These are phyloP conservation scores for Drosophila fungiperda DNA, from an alignment of 2,888 invertebrate species.

Conservation along the genomic window DNA sequence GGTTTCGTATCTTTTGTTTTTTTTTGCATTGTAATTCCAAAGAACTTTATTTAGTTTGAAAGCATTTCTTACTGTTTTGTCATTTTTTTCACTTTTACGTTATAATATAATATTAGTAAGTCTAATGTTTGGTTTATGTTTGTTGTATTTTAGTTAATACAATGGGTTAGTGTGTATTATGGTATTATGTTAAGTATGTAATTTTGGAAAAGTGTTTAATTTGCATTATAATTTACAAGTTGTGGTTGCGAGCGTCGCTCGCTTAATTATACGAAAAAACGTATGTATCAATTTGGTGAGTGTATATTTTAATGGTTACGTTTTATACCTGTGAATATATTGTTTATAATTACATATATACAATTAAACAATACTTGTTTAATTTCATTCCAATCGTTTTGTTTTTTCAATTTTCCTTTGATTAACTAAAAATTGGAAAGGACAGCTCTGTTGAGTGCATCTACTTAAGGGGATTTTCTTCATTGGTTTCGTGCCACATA, in stretches of 20 bases:
- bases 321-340: slow-evolving; percentile 23
- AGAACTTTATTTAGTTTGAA: slow-evolving; percentile 84
- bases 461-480: slow-evolving; percentile 36
- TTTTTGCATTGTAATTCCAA: slow-evolving; percentile 82
- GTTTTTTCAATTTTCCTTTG: not conserved
- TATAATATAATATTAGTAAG: slow-evolving; percentile 76
- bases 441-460: slow-evolving; percentile 33
- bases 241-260: slow-evolving; percentile 12
- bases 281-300: slow-evolving; percentile 19
- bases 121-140: slow-evolving; percentile 62
- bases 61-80: slow-evolving; percentile 74
- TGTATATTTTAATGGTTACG: slow-evolving; percentile 21
- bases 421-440: slow-evolving; percentile 14
- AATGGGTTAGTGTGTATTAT: slow-evolving; percentile 58
- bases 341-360: slow-evolving; percentile 70
- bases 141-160: slow-evolving; percentile 63
- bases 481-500: slow-evolving; percentile 36
- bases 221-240: slow-evolving; percentile 53
- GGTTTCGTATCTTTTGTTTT: slow-evolving; percentile 57
- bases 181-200: slow-evolving; percentile 53
- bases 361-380: slow-evolving; percentile 61
- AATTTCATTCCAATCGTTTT: slow-evolving; percentile 17
- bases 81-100: slow-evolving; percentile 58
- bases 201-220: slow-evolving; percentile 49
- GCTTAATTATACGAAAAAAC: slow-evolving; percentile 37